These are phyloP conservation scores for Heteropelma amictum DNA, from an alignment of 2,888 invertebrate species.

Conservation along the genomic window DNA sequence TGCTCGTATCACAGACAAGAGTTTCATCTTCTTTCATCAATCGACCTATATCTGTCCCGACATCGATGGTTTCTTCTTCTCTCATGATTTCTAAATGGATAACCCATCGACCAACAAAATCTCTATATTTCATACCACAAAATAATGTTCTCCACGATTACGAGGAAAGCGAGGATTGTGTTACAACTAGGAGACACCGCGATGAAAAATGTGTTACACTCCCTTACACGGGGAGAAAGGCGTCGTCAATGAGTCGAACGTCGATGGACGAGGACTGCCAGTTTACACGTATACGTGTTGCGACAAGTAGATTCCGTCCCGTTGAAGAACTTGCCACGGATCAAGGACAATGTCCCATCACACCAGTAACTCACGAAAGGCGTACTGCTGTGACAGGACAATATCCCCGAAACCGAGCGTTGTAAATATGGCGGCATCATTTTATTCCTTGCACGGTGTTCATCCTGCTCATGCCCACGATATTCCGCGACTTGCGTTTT, in stretches of 20 bases:
- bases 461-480: background rate
- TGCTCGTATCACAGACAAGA: no score
- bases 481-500: background rate
- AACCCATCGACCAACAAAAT: no score
- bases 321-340: conserved; percentile 58
- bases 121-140: no score
- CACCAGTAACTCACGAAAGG: conserved; percentile 89
- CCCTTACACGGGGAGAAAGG: no score
- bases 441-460: conserved; percentile 2
- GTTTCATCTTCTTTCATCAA: no score
- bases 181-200: no score
- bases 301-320: conserved; percentile 15
- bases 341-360: conserved; percentile 92
- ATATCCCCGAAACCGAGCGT: conserved; percentile 87
- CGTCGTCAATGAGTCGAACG: background rate
- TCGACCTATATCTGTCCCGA: no score
- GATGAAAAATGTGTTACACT: no score
- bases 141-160: no score
- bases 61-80: no score
- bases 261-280: background rate
- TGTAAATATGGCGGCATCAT: conserved; percentile 29
- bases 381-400: conserved; percentile 99
- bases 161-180: no score
- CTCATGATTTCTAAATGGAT: no score
- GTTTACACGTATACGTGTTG: conserved; percentile 6